Conservation (phyloP, 2,113 vertebrate genomes). For the Taxidea taxus region DNA sequence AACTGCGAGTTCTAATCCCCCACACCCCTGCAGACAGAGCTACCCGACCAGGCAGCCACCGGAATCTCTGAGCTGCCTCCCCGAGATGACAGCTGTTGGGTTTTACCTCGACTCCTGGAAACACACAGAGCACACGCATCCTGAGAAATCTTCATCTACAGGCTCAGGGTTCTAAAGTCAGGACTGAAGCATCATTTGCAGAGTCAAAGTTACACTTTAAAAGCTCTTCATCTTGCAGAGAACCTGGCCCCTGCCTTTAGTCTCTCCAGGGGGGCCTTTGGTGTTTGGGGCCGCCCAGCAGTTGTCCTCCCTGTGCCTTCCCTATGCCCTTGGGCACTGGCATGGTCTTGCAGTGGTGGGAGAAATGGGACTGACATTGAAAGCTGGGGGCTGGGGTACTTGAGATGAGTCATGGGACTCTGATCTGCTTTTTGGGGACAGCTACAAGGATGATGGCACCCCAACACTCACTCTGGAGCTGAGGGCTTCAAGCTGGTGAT, state of each 20-base stretch:
- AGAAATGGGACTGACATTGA: background rate
- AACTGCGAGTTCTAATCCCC: rapidly evolving
- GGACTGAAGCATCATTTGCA: background rate
- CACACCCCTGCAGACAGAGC: rapidly evolving
- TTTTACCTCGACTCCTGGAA: background rate
- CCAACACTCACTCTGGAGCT: conserved; percentile 78
- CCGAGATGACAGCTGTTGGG: background rate
- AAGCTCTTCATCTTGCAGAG: background rate
- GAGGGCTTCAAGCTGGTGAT: conserved; percentile 78
- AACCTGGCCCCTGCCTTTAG: background rate
- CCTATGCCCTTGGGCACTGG: background rate
- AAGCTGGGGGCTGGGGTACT: background rate
- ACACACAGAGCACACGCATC: background rate
- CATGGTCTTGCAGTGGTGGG: rapidly evolving
- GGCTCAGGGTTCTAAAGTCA: background rate
- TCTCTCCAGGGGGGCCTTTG: background rate
- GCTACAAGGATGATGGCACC: rapidly evolving
- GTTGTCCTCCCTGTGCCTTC: background rate
- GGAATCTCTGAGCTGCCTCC: background rate
- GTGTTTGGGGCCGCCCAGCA: background rate
- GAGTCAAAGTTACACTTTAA: background rate
- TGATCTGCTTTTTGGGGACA: background rate
- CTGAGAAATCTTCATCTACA: background rate
- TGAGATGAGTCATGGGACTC: rapidly evolving
- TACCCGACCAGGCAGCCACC: rapidly evolving